Evolutionary conservation across 2,797 vertebrate genomes (phyloP).

Genomic region (Rhinella marina): DNA sequence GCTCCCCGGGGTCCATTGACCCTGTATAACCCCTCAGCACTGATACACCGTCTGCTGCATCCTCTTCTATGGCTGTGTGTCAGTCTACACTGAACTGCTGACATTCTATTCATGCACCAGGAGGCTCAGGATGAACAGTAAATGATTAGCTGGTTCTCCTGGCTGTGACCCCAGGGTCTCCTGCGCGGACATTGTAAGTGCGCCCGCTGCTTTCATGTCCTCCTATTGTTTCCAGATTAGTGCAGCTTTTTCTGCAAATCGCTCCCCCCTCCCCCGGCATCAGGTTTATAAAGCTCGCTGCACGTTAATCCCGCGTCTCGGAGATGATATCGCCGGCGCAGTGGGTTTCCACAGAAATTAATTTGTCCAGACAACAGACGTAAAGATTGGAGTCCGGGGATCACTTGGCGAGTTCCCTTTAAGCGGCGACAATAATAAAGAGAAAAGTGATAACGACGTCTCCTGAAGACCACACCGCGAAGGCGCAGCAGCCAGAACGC

Average conservation of each 20-base stretch:
- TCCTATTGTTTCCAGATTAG: neutral
- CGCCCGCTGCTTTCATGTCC: neutral
- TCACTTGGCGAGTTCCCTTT: constrained; percentile 76
- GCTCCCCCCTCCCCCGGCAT: constrained; percentile 60
- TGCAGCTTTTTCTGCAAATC: constrained; percentile 40
- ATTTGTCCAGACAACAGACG: constrained; percentile 79
- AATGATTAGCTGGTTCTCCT: neutral
- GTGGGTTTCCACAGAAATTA: constrained; percentile 79
- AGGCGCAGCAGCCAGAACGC: constrained; percentile 53
- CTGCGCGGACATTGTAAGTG: neutral
- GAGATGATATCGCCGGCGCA: constrained; percentile 76
- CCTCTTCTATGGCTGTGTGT: neutral
- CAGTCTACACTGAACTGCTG: neutral
- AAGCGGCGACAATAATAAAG: constrained; percentile 76
- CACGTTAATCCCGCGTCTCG: constrained; percentile 78
- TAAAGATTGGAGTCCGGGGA: constrained; percentile 78
- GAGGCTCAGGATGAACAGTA: neutral
- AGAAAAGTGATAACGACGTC: constrained; percentile 72
- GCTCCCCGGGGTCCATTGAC: too few species aligned
- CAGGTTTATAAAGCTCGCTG: constrained; percentile 69
- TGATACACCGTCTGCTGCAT: neutral
- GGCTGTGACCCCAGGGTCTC: neutral
- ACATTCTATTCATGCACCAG: neutral
- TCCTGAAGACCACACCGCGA: constrained; percentile 71
- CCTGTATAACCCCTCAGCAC: too few species aligned